A percentile compares a stretch with the other conserved stretches of the same genome.
These are phyloP conservation scores for Corythornis leucogaster DNA, from an alignment of 2,797 vertebrate species.

Conservation along the genomic window DNA sequence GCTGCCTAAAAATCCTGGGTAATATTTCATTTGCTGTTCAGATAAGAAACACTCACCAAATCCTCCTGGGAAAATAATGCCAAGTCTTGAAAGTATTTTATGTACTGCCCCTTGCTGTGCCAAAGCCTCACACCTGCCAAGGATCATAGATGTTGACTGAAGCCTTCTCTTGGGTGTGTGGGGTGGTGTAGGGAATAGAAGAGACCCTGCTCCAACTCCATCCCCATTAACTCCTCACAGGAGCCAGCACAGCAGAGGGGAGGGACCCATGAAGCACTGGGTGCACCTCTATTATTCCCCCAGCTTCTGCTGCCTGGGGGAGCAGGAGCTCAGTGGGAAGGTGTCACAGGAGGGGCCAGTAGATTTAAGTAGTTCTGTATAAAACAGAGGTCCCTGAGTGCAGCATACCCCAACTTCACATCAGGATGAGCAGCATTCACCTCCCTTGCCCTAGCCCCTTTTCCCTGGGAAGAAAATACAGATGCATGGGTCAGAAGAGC, in stretches of 20 bases:
- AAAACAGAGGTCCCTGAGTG: fast-evolving
- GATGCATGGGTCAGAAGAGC: neutral
- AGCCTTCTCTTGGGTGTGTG: neutral
- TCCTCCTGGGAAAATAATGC: neutral
- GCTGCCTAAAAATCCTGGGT: neutral
- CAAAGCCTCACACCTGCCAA: neutral
- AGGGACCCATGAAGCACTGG: fast-evolving
- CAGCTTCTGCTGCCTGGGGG: neutral
- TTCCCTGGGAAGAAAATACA: neutral
- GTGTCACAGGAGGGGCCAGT: fast-evolving
- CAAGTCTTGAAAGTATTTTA: neutral
- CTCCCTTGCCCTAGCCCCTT: neutral
- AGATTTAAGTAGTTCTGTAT: neutral
- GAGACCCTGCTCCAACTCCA: neutral
- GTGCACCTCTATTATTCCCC: neutral
- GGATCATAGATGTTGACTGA: neutral
- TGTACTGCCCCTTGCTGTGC: neutral
- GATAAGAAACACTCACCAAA: neutral
- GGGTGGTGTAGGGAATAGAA: neutral
- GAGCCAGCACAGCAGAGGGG: neutral
- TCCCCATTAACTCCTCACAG: neutral
- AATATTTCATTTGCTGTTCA: neutral
- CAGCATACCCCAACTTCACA: neutral
- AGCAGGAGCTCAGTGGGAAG: neutral
- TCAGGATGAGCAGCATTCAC: too few species aligned